These are phyloP conservation scores for Oceanites oceanicus DNA, from an alignment of 2,113 vertebrate genomes.

Conservation along the genomic window DNA sequence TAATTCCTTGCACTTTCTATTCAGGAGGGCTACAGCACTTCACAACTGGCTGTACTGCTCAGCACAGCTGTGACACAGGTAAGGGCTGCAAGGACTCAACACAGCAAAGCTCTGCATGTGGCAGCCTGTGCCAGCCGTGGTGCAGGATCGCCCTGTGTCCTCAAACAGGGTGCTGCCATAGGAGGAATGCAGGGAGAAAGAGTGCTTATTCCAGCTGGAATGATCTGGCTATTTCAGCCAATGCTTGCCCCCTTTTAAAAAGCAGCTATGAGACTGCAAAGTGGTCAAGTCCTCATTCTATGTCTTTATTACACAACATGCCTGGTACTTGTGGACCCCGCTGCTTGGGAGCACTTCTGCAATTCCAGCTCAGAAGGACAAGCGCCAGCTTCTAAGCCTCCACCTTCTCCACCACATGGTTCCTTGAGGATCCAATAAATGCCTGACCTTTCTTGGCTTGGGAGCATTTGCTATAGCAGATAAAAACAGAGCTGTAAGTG, in stretches of 20 bases:
- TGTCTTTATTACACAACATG: background rate
- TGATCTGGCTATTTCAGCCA: background rate
- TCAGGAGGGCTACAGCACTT: background rate
- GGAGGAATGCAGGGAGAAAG: background rate
- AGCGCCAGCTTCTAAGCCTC: background rate
- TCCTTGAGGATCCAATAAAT: background rate
- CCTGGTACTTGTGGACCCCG: fast-evolving
- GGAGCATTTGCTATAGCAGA: background rate
- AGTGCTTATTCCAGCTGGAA: background rate
- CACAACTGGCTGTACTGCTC: background rate
- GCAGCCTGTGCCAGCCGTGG: fast-evolving
- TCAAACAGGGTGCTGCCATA: background rate
- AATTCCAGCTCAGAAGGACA: background rate
- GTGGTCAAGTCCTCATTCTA: background rate
- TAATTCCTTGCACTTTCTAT: background rate
- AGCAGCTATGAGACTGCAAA: background rate
- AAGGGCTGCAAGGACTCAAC: background rate
- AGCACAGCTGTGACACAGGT: fast-evolving
- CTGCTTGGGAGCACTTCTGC: background rate
- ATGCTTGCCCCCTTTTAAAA: background rate
- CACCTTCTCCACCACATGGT: background rate
- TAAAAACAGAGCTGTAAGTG: background rate
- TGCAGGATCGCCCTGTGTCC: background rate
- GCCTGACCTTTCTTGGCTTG: background rate
- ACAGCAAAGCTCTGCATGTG: background rate